phyloP scores from a whole-genome alignment of 2,113 vertebrate species.

The Damaliscus lunatus region DNA sequence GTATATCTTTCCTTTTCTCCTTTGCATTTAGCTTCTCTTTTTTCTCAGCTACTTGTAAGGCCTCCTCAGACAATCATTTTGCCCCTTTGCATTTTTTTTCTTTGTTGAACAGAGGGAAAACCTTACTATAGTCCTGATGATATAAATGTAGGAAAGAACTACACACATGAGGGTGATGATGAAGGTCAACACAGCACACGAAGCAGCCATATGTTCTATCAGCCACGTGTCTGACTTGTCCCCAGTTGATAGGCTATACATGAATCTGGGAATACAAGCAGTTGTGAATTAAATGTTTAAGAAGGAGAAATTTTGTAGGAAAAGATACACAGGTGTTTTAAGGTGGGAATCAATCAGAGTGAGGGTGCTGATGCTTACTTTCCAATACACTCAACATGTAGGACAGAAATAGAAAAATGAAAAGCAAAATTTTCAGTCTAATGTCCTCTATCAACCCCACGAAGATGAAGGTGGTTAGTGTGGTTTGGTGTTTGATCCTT shows the following conservation, averaged over 20 bases:
- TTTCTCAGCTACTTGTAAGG: not conserved
- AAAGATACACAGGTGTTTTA: constrained; percentile 36
- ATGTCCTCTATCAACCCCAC: not conserved
- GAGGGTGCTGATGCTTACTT: constrained; percentile 39
- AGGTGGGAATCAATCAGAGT: not conserved
- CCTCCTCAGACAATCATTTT: not conserved
- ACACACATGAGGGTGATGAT: not conserved
- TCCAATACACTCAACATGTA: not conserved
- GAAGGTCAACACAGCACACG: not conserved
- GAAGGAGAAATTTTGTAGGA: constrained; percentile 46
- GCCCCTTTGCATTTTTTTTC: not conserved
- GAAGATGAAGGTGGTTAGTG: not conserved
- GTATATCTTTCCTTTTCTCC: not conserved
- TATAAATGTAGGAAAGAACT: not conserved
- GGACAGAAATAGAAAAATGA: not conserved
- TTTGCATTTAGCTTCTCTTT: not conserved
- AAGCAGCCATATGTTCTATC: not conserved
- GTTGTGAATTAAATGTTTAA: constrained; percentile 56
- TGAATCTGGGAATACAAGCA: constrained; percentile 34
- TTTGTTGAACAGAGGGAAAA: not conserved
- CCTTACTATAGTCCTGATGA: not conserved
- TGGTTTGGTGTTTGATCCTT: not conserved
- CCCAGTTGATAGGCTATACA: not conserved
- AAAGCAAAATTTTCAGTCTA: not conserved
- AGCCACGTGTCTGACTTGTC: not conserved